Evolutionary conservation across 2,797 vertebrate species (phyloP).

Genomic region (Chaunax sp.): DNA sequence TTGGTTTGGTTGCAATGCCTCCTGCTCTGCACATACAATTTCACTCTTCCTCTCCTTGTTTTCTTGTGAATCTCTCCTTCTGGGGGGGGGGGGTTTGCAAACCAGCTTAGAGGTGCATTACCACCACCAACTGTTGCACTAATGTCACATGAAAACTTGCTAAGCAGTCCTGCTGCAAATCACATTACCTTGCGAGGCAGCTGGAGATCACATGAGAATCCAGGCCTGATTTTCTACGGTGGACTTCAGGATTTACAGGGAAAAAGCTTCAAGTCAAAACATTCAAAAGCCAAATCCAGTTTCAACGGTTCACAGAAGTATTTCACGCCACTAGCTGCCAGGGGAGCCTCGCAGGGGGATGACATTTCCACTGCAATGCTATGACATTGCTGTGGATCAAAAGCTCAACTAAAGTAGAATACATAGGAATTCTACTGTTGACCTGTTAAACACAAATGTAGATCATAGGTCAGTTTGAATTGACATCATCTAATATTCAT

Average conservation of each 20-base stretch:
- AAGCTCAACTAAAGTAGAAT: too few relatives aligned
- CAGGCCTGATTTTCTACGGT: background rate
- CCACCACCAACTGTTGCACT: background rate
- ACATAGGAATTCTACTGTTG: too few relatives aligned
- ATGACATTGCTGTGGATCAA: too few relatives aligned
- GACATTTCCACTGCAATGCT: slow-evolving; percentile 4
- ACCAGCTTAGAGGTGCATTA: background rate
- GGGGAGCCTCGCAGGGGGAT: slow-evolving; percentile 30
- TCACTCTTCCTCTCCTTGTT: too few relatives aligned
- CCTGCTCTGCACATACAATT: too few relatives aligned
- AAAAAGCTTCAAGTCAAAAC: slow-evolving; percentile 25
- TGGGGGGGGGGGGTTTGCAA: background rate
- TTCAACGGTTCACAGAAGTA: slow-evolving; percentile 19
- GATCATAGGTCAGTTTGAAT: too few relatives aligned
- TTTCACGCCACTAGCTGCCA: slow-evolving; percentile 22
- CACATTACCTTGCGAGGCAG: background rate
- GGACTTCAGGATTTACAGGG: slow-evolving; percentile 6
- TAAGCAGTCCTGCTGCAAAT: background rate
- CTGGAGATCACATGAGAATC: background rate
- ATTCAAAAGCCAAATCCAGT: slow-evolving; percentile 43
- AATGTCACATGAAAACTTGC: background rate
- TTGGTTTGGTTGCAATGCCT: too few relatives aligned
- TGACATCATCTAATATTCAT: too few relatives aligned
- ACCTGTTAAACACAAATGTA: too few relatives aligned
- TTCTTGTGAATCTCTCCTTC: background rate